Evolutionary conservation across 2,113 vertebrate species (phyloP), one percentile per base, ranked within the genome.

Genomic region (Paracanthobrama guichenoti): DNA sequence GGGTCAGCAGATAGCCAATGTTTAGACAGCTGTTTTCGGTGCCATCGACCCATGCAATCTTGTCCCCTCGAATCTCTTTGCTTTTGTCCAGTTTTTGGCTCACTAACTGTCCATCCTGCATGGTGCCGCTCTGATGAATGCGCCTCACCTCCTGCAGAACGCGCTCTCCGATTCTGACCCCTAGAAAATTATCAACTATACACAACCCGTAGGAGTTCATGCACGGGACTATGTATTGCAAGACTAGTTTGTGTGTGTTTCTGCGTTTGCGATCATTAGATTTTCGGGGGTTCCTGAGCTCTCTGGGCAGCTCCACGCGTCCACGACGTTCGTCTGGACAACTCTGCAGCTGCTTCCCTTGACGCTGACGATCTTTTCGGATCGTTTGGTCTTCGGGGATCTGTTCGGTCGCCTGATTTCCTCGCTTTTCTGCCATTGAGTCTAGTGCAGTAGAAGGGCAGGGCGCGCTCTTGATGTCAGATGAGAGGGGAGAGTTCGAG

Each of bases 21-120:
- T 88, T 88, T 85, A 89, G 88, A 83, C 92, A 93, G 44, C 88
- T 88, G 20, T 86, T 81, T 57, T 93, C 93, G 59, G 62, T 90
- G 24, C 93, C 93, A 59, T 90, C 90, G 44, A 93, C 90, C 92
- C 93, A 93, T 14, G 86, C 80, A 26, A 93, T 91, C 85, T 90
- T 79, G 83, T 93, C 93, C 84, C 93, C 93, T 67, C 92, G 91
- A 84, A 92, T 91, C 6, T 87, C 87, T 71, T 86, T 85, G 86
- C 64, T 91, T 83, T 86, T 81, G 62, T 78, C 86, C 14, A 82
- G 76, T 16, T 83, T 87, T 69, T 86, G 89, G 50, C 89, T 86
- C 31, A 88, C 92, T 46, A 93, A 55, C 84, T 91, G 90, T 22
- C 93, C 92, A 53, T 91, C 90, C 85, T 90, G 87, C 83, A 93